Conservation (phyloP, 2,113 vertebrate genomes). For the Oxyruncus cristatus region DNA sequence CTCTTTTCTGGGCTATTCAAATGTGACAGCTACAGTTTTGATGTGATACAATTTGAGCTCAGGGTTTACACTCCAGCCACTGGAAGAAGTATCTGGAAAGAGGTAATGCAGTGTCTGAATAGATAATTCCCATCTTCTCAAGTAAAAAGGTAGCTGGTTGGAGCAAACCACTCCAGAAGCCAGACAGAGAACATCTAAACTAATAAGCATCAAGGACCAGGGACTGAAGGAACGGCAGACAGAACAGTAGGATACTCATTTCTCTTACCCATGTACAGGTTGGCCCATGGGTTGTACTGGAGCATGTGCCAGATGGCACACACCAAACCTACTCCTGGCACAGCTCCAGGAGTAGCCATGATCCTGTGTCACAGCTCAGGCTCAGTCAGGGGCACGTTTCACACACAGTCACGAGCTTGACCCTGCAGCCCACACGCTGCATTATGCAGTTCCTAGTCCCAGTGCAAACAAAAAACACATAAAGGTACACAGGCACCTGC, state of each 20-base stretch:
- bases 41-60: not conserved
- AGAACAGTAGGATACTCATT: fast-evolving
- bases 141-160: not conserved
- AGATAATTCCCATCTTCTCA: not conserved
- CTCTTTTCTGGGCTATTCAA: not conserved
- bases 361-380: not conserved
- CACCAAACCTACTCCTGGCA: not conserved
- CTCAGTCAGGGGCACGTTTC: not conserved
- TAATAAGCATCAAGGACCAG: fast-evolving
- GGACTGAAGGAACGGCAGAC: not conserved
- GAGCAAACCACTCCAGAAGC: not conserved
- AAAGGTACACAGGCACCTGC: not conserved
- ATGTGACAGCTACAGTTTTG: not conserved
- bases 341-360: not conserved
- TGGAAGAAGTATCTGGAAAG: not conserved
- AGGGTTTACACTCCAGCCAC: not conserved
- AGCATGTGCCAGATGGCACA: not conserved
- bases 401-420: not conserved
- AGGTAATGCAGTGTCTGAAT: not conserved
- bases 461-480: not conserved
- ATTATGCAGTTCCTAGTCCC: fast-evolving
- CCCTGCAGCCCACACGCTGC: not conserved
- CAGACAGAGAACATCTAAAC: not conserved
- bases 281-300: fast-evolving
- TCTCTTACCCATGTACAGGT: fast-evolving